Evolutionary conservation across 2,113 vertebrate species (phyloP), one percentile per base, ranked within the genome.

Genomic region (Ia io): DNA sequence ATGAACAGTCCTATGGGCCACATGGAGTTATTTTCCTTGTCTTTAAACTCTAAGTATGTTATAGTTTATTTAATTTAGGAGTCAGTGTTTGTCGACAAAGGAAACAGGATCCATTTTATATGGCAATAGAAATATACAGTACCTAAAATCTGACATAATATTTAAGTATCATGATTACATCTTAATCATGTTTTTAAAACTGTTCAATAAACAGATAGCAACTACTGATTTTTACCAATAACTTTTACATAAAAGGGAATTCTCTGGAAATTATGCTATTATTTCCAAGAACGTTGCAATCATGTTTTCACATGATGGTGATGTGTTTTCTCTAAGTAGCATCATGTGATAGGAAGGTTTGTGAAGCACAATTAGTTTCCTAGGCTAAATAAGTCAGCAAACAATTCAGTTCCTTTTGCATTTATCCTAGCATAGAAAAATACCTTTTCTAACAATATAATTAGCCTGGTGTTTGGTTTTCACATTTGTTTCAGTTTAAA

Each of bases 401-500:
- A 93, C 23, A 61, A 18, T 32, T 61, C 47, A 44, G 17, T 47
- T 95, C 88, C 20, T 84, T 91, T 73, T 96, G n/a, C 7, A 83
- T 59, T 51, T 53, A 67, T 40, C 22, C 13, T 25, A 91, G 25
- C 44, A 63, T 83, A 79, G 17, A 44, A 84, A 23, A 91, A 73
- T 13, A 51, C 7, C 40, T 37, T 95, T 88, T 83, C 77, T 87
- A 90, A 93, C 9, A 37, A 69, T 84, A 56, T 22, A 83, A 92
- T 70, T 82, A 76, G 65, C 56, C 16, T 40, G 47, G 53, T 91
- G 40, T 40, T 95, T 40, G 11, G 13, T 69, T 93, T 90, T 51
- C 28, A 80, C 59, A 80, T 79, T 92, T 88, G 77, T 65, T 96
- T 91, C 37, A n/a, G 84, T 35, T 77, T 92, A 84, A 82, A 84